A percentile compares a stretch with the other conserved stretches of the same genome.
Conservation (phyloP, 2,888 invertebrate genomes). For the Andrena haemorrhoa region DNA sequence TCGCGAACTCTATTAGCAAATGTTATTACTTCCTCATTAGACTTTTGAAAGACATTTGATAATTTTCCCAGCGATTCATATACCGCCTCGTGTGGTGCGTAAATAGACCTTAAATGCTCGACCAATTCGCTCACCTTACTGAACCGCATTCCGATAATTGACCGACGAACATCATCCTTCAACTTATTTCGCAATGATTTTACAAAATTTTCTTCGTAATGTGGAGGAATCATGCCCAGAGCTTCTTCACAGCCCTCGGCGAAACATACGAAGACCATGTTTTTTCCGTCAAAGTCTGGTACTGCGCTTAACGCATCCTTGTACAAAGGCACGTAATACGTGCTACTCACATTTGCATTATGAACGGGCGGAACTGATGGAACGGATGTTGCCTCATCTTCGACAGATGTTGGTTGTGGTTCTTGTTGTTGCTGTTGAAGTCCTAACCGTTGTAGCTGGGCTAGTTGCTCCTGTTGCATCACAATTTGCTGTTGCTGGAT, state of each 20-base stretch:
- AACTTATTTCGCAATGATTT: constrained; percentile 15
- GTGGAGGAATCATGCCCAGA: constrained; percentile 1
- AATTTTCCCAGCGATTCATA: constrained; percentile 12
- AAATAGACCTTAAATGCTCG: neutral
- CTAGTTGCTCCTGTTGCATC: neutral
- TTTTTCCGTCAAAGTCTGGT: constrained; percentile 9
- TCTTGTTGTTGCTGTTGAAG: neutral
- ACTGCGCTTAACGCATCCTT: constrained; percentile 10
- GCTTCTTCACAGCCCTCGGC: constrained; percentile 19
- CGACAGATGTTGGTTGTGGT: neutral
- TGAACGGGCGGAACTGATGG: neutral
- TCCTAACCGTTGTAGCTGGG: neutral
- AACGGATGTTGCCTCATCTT: neutral
- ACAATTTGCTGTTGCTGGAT: constrained; percentile 5
- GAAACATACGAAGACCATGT: constrained; percentile 9
- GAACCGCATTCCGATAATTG: constrained; percentile 18
- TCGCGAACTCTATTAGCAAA: constrained; percentile 20
- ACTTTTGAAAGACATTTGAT: constrained; percentile 1
- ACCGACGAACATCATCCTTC: constrained; percentile 5
- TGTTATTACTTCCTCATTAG: constrained; percentile 2
- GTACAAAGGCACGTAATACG: neutral
- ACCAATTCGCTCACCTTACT: constrained; percentile 10
- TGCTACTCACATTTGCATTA: neutral
- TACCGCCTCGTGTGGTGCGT: constrained; percentile 12
- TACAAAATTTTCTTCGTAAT: neutral